phyloP scores from a whole-genome alignment of 2,113 vertebrate species.

The Octodon degus region DNA sequence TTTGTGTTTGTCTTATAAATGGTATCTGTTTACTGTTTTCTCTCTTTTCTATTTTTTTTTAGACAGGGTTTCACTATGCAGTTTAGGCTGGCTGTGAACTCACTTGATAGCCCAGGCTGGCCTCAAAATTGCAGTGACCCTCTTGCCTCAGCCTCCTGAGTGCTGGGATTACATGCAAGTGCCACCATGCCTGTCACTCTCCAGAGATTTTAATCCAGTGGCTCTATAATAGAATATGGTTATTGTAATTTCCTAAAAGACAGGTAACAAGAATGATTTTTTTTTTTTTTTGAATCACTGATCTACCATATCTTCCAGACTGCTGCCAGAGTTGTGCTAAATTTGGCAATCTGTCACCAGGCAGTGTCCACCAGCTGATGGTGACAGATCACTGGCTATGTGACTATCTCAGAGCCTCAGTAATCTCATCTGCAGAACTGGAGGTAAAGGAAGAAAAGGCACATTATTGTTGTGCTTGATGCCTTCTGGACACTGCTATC shows the following conservation, averaged over 20 bases:
- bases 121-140: background rate
- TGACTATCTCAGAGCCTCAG: background rate
- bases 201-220: background rate
- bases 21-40: background rate
- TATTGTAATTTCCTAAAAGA: conserved; percentile 24
- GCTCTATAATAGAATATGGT: background rate
- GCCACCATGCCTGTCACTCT: background rate
- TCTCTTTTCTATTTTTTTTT: background rate
- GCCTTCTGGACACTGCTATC: background rate
- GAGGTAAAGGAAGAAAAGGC: background rate
- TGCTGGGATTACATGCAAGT: background rate
- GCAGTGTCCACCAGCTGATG: background rate
- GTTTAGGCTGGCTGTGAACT: background rate
- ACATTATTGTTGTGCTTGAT: background rate
- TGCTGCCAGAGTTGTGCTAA: background rate
- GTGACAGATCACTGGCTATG: background rate
- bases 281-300: background rate
- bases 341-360: background rate
- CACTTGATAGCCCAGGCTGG: background rate
- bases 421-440: background rate
- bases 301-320: background rate
- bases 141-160: background rate
- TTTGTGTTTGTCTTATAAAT: background rate
- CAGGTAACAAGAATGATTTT: background rate
- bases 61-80: background rate